phyloP scores from a whole-genome alignment of 2,113 vertebrate genomes.

The Chamaea fasciata region DNA sequence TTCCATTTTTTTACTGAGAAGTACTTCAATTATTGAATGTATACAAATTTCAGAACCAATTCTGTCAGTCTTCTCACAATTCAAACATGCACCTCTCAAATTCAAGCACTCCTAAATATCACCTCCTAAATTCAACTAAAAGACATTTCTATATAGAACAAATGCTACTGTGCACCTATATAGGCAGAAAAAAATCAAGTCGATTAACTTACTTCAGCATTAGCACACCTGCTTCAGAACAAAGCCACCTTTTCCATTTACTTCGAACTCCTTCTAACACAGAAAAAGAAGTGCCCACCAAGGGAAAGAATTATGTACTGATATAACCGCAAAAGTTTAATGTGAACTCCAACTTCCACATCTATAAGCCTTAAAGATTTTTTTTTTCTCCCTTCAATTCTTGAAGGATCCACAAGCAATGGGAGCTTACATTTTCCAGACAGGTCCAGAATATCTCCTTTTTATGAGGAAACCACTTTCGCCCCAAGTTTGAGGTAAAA shows the following conservation, averaged over 20 bases:
- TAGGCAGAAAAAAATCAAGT: background rate
- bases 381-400: background rate
- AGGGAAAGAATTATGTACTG: background rate
- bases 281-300: background rate
- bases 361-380: background rate
- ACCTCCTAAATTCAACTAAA: background rate
- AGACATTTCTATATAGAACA: background rate
- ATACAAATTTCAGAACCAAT: background rate
- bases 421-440: background rate
- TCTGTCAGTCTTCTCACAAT: background rate
- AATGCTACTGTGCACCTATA: background rate
- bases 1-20: background rate
- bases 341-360: background rate
- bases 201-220: background rate
- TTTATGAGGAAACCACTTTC: background rate
- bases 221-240: background rate
- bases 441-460: background rate
- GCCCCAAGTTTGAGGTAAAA: background rate
- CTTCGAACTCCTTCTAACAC: background rate
- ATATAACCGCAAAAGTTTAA: background rate
- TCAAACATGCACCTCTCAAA: background rate
- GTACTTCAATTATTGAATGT: background rate
- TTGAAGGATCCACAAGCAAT: background rate
- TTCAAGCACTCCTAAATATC: background rate
- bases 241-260: background rate